A percentile compares a stretch with the other conserved stretches of the same genome.
Evolutionary conservation across 2,113 vertebrate species (phyloP).

Genomic region (Amazona vittata): DNA sequence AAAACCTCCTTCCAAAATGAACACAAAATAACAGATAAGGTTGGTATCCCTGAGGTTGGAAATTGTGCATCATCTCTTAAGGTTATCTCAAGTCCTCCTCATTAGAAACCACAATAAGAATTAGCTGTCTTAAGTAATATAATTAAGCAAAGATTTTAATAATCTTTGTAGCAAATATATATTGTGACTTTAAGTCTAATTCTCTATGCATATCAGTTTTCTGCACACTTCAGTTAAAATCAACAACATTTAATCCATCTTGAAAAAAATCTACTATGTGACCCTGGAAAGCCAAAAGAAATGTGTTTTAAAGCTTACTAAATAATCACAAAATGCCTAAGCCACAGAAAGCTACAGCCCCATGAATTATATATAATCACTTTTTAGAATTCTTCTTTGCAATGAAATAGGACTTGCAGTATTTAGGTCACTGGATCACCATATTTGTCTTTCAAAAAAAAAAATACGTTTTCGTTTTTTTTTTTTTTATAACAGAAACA

Average conservation of each 20-base stretch:
- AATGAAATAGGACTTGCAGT: not conserved
- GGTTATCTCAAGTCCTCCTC: not conserved
- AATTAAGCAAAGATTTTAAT: not conserved
- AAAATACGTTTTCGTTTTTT: not conserved
- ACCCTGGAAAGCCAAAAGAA: not conserved
- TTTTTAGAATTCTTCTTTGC: not conserved
- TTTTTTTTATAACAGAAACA: not conserved
- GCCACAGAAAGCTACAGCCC: not conserved
- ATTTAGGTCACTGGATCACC: not conserved
- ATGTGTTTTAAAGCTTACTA: not conserved
- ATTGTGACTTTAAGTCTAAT: not conserved
- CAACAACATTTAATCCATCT: not conserved
- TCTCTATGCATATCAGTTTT: not conserved
- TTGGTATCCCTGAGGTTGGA: not conserved
- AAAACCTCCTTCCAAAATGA: not conserved
- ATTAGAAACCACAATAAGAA: not conserved
- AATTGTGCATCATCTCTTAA: not conserved
- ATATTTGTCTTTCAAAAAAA: not conserved
- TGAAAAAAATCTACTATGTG: not conserved
- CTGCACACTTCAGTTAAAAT: not conserved
- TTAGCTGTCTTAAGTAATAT: not conserved
- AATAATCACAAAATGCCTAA: not conserved
- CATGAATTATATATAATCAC: not conserved
- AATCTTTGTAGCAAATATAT: not conserved
- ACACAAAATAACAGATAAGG: not conserved